phyloP scores from a whole-genome alignment of 2,113 vertebrate species.

The Notiomystis cincta region DNA sequence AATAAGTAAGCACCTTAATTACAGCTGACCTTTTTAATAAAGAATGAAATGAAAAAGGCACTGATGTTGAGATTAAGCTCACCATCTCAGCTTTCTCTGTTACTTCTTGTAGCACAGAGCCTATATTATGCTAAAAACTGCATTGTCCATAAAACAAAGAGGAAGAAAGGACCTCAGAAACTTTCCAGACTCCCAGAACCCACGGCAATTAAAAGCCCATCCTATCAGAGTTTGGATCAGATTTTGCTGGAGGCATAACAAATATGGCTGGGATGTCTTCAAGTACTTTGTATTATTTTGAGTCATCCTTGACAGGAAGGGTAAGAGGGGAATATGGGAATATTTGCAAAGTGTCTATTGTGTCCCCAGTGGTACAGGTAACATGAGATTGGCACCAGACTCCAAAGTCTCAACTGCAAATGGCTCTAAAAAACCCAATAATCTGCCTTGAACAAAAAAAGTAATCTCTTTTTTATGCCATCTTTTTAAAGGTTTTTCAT shows the following conservation, averaged over 20 bases:
- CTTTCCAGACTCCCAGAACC: not conserved
- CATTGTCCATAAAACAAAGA: not conserved
- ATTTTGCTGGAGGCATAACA: not conserved
- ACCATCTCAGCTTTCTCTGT: not conserved
- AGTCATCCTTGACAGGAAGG: not conserved
- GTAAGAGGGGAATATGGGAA: not conserved
- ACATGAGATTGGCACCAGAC: not conserved
- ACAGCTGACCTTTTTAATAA: constrained; percentile 52
- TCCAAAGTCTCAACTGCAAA: not conserved
- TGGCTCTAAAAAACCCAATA: not conserved
- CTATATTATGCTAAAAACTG: not conserved
- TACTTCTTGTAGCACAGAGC: not conserved
- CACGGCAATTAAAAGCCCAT: not conserved
- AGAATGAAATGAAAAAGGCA: constrained; percentile 29
- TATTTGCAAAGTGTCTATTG: not conserved
- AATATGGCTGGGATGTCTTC: not conserved
- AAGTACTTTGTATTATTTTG: not conserved
- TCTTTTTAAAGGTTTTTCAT: not conserved
- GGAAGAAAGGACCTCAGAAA: not conserved
- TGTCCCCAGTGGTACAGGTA: not conserved
- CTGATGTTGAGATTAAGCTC: not conserved
- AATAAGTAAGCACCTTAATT: constrained; percentile 55
- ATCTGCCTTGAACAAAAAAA: not conserved
- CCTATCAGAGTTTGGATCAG: not conserved
- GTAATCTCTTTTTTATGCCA: not conserved